Evolutionary conservation across 2,888 invertebrate species (phyloP), one percentile per base, ranked within the genome.

Genomic region (Eilema caniola): DNA sequence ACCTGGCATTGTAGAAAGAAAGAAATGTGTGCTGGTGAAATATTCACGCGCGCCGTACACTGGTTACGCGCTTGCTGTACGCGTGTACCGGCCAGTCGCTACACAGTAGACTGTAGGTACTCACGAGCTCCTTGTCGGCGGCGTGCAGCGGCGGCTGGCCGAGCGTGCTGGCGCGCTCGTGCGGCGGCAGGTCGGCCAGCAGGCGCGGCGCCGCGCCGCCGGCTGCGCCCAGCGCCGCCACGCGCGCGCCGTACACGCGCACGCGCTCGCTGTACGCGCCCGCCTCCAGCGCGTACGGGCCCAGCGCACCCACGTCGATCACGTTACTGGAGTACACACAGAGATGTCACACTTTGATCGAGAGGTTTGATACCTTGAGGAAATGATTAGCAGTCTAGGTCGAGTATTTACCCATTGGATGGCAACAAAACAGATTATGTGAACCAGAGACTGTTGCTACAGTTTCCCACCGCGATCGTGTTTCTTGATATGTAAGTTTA

Each of bases 221-320:
- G 88, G 92, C 77, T 89, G 90, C 74, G 74, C 81, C 37, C 72
- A 93, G 90, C 71, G 92, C 92, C 73, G 88, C 89, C 67, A 88
- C 88, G 4, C 91, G 88, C 72, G 90, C 90, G 62, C 93, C 92
- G 92, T 98, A 98, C 81, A 97, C 95, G 81, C 97, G 97, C 80
- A 97, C 97, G 76, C 98, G 96, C 86, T 99, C 98, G 85, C 97
- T 96, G 91, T 98, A 98, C 90, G 98, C 99, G 86, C 98, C 97
- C 81, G 98, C 98, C 85, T 99, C 98, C 72, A 99, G 95, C 83
- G 97, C 97, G 90, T 98, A 98, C 14, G 98, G 97, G 76, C 98
- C 98, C 80, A 98, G 96, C 3, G 98, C 98, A 66, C 98, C 98
- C n/a, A 99, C 98, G 95, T 99, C 99, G 85, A 99, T 99, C 73